Conservation (phyloP, 2,888 invertebrate species). For the Leptinotarsa juncta region DNA sequence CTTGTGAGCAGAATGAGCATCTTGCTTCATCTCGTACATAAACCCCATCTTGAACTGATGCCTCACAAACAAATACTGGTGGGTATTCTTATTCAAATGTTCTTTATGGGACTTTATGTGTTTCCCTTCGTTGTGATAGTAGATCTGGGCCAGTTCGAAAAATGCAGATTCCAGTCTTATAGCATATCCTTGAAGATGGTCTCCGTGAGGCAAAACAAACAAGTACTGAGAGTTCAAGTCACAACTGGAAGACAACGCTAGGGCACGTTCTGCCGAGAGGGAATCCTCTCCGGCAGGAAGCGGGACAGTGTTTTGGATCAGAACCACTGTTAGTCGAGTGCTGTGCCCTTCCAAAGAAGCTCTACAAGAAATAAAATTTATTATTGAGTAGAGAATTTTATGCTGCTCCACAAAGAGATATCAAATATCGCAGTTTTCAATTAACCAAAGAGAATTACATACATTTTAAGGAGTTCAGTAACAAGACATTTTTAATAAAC, state of each 20-base stretch:
- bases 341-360: slow-evolving; percentile 79
- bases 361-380: slow-evolving; percentile 62
- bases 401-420: too few relatives aligned
- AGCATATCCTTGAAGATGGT: slow-evolving; percentile 81
- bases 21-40: slow-evolving; percentile 93
- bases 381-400: not conserved
- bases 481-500: too few relatives aligned
- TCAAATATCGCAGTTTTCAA: too few relatives aligned
- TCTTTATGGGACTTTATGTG: slow-evolving; percentile 90
- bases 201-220: slow-evolving; percentile 88
- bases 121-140: slow-evolving; percentile 91
- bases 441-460: too few relatives aligned
- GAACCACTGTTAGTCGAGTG: slow-evolving; percentile 86
- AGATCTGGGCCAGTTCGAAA: slow-evolving; percentile 91
- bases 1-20: slow-evolving; percentile 86
- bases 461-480: too few relatives aligned
- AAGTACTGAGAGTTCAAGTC: slow-evolving; percentile 92
- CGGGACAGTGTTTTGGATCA: slow-evolving; percentile 86
- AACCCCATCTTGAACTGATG: slow-evolving; percentile 98
- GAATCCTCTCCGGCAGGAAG: slow-evolving; percentile 85
- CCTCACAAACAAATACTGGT: slow-evolving; percentile 91
- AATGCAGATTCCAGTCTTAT: slow-evolving; percentile 91
- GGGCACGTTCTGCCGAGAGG: slow-evolving; percentile 89
- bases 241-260: slow-evolving; percentile 90
- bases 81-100: slow-evolving; percentile 89